phyloP scores from a whole-genome alignment of 2,888 invertebrate genomes.

The Ecdyonurus torrentis region DNA sequence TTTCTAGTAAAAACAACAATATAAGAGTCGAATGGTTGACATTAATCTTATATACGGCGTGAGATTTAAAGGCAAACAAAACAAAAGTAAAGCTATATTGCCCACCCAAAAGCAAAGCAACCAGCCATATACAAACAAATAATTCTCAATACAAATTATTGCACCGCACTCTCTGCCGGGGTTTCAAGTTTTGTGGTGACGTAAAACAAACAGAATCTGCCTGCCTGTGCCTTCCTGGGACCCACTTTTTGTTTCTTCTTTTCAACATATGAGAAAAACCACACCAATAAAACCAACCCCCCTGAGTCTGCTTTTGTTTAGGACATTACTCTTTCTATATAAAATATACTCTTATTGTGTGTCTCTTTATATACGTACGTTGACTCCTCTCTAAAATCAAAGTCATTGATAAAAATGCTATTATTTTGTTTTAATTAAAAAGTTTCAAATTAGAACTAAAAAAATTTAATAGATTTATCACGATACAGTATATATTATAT shows the following conservation, averaged over 20 bases:
- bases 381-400: no score
- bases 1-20: background rate
- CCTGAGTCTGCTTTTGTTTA: background rate
- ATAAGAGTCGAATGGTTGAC: background rate
- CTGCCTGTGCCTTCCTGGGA: no score
- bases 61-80: background rate
- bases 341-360: no score
- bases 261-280: no score
- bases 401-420: no score
- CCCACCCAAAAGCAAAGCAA: no score
- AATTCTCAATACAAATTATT: background rate
- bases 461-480: no score
- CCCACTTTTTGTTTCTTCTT: no score
- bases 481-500: no score
- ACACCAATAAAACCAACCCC: background rate
- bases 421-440: no score
- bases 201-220: background rate
- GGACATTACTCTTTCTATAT: background rate
- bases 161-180: background rate
- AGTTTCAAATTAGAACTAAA: no score
- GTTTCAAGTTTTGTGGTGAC: background rate
- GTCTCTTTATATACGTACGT: no score
- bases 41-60: background rate
- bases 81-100: background rate
- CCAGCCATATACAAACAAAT: background rate